Evolutionary conservation across 2,797 vertebrate genomes (phyloP), one percentile per base, ranked within the genome.

Genomic region (Protonibea diacanthus): DNA sequence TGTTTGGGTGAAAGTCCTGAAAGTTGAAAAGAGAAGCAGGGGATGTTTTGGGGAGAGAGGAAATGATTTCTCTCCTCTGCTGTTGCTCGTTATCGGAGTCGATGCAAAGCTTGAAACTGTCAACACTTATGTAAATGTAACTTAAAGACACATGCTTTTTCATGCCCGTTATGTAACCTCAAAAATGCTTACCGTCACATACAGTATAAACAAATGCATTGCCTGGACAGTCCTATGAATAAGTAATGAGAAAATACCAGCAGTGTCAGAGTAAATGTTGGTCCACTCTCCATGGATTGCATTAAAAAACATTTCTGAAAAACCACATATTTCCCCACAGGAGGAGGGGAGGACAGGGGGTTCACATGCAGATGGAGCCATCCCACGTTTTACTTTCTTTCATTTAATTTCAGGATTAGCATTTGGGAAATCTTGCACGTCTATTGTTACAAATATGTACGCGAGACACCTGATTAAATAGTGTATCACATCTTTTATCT

Each of bases 171-270:
- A 6, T n/a, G 53, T 29, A 23, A 27, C 63, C 20, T 68, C 23
- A 55, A 18, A 67, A 65, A 40, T 45, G 55, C 33, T 44, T 38
- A 68, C 17, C 48, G 40, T 49, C 59, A 61, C 20, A 47, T 5
- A 64, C 3, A 25, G 14, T 44, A 53, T 17, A 53, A 65, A 76
- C 33, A 44, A 61, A 80, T 21, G 9, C 56, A 56, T 20, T 25
- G 23, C 48, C 49, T 74, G 67, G 85, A 82, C 45, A 53, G 73
- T 61, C 23, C 12, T n/a, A 61, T 86, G 72, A 76, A 88, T 80
- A 59, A 73, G 68, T 70, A 82, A 92, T 84, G 47, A 81, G 66
- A 76, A 81, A 65, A 40, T 48, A 67, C n/a, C 52, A 55, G 8
- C 4, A 0, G 63, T 82, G 70, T 80, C 23, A 0, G 67, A 61